These are phyloP conservation scores for Hybos culiciformis DNA, from an alignment of 2,888 invertebrate genomes.

Conservation along the genomic window DNA sequence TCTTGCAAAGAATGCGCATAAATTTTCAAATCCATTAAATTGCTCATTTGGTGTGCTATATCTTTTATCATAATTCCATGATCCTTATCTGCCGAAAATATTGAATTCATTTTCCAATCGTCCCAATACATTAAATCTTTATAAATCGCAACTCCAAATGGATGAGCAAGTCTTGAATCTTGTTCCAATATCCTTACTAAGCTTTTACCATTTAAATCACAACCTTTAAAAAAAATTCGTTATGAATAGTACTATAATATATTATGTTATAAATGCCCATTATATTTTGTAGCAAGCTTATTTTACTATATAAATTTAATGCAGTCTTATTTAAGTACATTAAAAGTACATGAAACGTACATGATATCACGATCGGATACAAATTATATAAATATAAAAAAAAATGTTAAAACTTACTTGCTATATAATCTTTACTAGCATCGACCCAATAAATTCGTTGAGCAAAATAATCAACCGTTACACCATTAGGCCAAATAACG, in stretches of 20 bases:
- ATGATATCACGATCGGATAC: no score
- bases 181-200: conserved; percentile 53
- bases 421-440: conserved; percentile 68
- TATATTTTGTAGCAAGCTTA: no score
- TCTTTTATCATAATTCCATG: conserved; percentile 47
- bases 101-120: conserved; percentile 69
- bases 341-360: no score
- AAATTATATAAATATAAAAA: no score
- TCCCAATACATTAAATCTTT: conserved; percentile 83
- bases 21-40: conserved; percentile 74
- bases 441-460: conserved; percentile 79
- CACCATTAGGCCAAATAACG: conserved; percentile 78
- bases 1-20: conserved; percentile 62
- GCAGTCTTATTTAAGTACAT: no score
- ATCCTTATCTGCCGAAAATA: conserved; percentile 69
- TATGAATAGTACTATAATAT: no score
- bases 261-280: no score
- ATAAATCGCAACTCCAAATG: conserved; percentile 73
- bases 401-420: no score
- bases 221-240: no score
- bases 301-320: no score
- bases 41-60: conserved; percentile 47
- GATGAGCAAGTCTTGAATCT: conserved; percentile 58
- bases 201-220: conserved; percentile 54
- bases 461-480: conserved; percentile 68